Evolutionary conservation across 1,140 invertebrate species (phyloP), one percentile per base, ranked within the genome.

Genomic region (Vollenhovia emeryi): DNA sequence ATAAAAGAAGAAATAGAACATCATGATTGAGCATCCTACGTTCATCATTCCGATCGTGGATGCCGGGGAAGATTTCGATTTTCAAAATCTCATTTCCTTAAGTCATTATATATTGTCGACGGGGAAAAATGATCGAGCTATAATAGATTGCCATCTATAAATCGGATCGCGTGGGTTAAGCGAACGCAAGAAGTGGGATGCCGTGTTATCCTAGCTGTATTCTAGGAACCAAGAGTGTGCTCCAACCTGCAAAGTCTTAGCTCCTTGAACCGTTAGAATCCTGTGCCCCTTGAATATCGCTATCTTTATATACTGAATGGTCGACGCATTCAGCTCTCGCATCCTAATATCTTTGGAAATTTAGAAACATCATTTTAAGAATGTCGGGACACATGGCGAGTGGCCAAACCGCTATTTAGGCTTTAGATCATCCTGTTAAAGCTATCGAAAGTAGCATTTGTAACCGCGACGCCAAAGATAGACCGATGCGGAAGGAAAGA

Each of bases 191-290:
- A 80, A 71, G 33, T 30, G 11, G 33, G 24, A 57, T 80, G 24
- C 52, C 18, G 48, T 24, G 50, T 71, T 80, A 71, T 55, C 50
- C 50, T 80, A 66, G 64, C 50, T 71, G 11, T 64, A 50, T 80
- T 71, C 78, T 80, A 36, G 30, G 75, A 66, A 52, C 66, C 60
- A 33, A 40, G 78, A 73, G 50, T 33, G 50, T 33, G 69, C 15
- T 82, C 11, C 78, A 57, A 82, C 40, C 66, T 71, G 50, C 78
- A 3, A 62, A 43, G 48, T 69, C 78, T 43, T 4, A 43, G 33
- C 33, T 80, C 36, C n/a, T 71, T 71, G 36, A 59, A 82, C 78
- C 78, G 78, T 82, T 82, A 82, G 78, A n/a, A 82, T 82, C 66
- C 24, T 82, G 36, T 57, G 52, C 66, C 27, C 36, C 50, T 57